Evolutionary conservation across 2,797 vertebrate species (phyloP).

Genomic region (Crenichthys baileyi): DNA sequence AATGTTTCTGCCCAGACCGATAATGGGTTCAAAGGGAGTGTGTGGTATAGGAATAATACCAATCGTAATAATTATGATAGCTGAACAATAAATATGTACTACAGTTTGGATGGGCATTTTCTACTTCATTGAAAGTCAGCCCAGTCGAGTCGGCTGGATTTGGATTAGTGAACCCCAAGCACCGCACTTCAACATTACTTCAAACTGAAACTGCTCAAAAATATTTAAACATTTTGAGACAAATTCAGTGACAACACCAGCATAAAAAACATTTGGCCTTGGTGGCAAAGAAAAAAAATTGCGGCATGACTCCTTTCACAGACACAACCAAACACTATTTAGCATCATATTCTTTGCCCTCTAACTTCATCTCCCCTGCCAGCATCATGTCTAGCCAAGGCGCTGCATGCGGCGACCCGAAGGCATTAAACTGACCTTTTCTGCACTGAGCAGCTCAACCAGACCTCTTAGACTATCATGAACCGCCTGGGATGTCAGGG

Average conservation of each 20-base stretch:
- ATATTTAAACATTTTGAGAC: background rate
- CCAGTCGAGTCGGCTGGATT: background rate
- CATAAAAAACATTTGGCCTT: background rate
- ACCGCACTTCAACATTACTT: background rate
- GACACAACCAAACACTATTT: slow-evolving; percentile 39
- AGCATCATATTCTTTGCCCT: slow-evolving; percentile 35
- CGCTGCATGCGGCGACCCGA: slow-evolving; percentile 56
- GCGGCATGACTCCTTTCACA: slow-evolving; percentile 13
- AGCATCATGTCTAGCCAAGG: slow-evolving; percentile 40
- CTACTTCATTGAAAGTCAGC: background rate
- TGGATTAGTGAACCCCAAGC: background rate
- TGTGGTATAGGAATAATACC: background rate
- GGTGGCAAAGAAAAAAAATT: background rate
- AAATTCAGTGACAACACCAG: background rate
- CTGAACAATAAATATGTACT: background rate
- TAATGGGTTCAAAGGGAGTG: background rate
- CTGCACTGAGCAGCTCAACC: slow-evolving; percentile 38
- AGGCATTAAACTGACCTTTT: slow-evolving; percentile 73
- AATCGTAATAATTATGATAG: background rate
- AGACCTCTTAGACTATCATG: slow-evolving; percentile 43
- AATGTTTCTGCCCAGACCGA: background rate
- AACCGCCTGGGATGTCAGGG: slow-evolving; percentile 35
- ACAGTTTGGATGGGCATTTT: background rate
- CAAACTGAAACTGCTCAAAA: background rate
- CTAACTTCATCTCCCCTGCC: slow-evolving; percentile 31